Evolutionary conservation across 2,888 invertebrate species (phyloP).

Genomic region (Limulus polyphemus): DNA sequence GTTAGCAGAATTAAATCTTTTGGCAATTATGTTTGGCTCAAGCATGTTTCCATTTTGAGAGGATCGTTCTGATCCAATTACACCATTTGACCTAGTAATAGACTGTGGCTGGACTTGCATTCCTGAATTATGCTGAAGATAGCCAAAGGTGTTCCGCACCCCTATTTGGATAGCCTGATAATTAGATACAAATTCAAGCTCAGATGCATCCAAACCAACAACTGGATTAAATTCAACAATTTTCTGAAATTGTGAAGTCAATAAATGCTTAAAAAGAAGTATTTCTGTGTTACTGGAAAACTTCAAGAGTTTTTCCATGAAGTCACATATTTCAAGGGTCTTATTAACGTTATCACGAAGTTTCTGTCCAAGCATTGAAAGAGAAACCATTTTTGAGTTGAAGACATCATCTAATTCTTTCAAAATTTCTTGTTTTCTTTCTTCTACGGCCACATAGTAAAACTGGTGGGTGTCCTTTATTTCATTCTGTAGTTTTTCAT

Average conservation of each 20-base stretch:
- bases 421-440: slow-evolving; percentile 80
- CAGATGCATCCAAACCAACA: slow-evolving; percentile 62
- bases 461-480: slow-evolving; percentile 93
- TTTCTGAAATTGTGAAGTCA: slow-evolving; percentile 77
- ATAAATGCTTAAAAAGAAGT: slow-evolving; percentile 78
- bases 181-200: slow-evolving; percentile 91
- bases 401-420: slow-evolving; percentile 90
- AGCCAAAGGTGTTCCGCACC: slow-evolving; percentile 89
- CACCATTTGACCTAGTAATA: slow-evolving; percentile 66
- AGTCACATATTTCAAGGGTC: slow-evolving; percentile 79
- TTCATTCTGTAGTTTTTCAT: slow-evolving; percentile 41
- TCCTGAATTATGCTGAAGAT: slow-evolving; percentile 62
- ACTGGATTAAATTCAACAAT: slow-evolving; percentile 71
- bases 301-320: slow-evolving; percentile 79
- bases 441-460: slow-evolving; percentile 88
- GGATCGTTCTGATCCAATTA: slow-evolving; percentile 5
- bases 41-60: slow-evolving; percentile 5
- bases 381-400: slow-evolving; percentile 73
- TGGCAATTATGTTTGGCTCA: slow-evolving; percentile 45
- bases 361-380: slow-evolving; percentile 74
- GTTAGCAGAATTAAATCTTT: slow-evolving; percentile 65
- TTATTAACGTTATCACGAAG: slow-evolving; percentile 86
- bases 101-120: slow-evolving; percentile 56
- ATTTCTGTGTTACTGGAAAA: slow-evolving; percentile 81
- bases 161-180: slow-evolving; percentile 80